phyloP scores from a whole-genome alignment of 1,140 invertebrate species.

The Bactericera cockerelli region DNA sequence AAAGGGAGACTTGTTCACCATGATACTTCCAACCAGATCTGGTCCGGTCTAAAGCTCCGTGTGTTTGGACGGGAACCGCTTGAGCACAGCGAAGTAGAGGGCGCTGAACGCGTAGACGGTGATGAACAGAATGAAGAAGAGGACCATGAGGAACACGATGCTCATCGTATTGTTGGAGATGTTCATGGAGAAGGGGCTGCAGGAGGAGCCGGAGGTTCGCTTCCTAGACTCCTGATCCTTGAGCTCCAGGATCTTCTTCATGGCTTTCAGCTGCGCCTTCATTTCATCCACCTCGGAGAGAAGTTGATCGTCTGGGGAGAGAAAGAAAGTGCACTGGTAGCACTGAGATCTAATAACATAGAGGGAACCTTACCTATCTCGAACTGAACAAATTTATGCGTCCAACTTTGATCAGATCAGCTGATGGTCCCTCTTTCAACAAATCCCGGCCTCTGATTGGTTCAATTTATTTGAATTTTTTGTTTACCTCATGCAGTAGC shows the following conservation, averaged over 20 bases:
- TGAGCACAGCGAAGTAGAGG: constrained; percentile 59
- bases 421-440: too few relatives aligned
- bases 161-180: constrained; percentile 67
- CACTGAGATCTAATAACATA: too few relatives aligned
- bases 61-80: constrained; percentile 56
- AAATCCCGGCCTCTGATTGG: too few relatives aligned
- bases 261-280: constrained; percentile 50
- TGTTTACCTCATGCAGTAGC: too few relatives aligned
- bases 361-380: too few relatives aligned
- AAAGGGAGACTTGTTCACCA: too few relatives aligned
- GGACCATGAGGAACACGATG: constrained; percentile 55
- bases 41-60: constrained; percentile 54
- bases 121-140: constrained; percentile 58
- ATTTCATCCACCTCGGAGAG: constrained; percentile 61
- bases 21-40: too few relatives aligned
- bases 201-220: constrained; percentile 27
- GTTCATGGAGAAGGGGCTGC: constrained; percentile 30
- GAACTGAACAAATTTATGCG: too few relatives aligned
- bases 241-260: constrained; percentile 64
- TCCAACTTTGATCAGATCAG: too few relatives aligned
- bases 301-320: constrained; percentile 33
- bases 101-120: constrained; percentile 70
- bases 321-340: too few relatives aligned
- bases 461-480: too few relatives aligned
- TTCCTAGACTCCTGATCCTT: constrained; percentile 34